A percentile compares a stretch with the other conserved stretches of the same genome.
phyloP scores from a whole-genome alignment of 2,888 invertebrate genomes.

The Ctena decussata region DNA sequence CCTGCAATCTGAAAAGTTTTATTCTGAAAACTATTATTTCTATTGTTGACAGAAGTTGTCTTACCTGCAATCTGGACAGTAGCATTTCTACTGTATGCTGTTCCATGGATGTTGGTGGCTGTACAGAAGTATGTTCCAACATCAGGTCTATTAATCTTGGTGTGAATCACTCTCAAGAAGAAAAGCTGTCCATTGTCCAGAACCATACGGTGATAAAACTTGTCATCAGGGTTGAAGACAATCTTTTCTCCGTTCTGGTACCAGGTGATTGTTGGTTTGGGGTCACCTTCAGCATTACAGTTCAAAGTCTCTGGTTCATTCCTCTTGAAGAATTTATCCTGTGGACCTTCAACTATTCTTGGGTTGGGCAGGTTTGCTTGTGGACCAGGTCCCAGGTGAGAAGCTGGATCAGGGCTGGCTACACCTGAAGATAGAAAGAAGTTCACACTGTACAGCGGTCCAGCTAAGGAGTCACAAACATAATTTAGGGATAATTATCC shows the following conservation, averaged over 20 bases:
- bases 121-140: conserved; percentile 98
- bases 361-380: conserved; percentile 89
- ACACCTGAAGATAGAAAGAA: conserved; percentile 39
- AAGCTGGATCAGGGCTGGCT: conserved; percentile 52
- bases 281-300: conserved; percentile 98
- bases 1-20: no score
- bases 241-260: conserved; percentile 94
- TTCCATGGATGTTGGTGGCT: conserved; percentile 94
- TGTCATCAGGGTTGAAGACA: conserved; percentile 89
- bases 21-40: no score
- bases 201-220: conserved; percentile 94
- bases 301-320: conserved; percentile 99
- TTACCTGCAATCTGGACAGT: conserved; percentile 95
- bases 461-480: no score
- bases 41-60: no score
- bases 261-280: conserved; percentile 94
- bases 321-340: conserved; percentile 97
- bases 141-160: conserved; percentile 93
- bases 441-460: no score
- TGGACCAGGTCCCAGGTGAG: conserved; percentile 43
- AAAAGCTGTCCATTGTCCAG: conserved; percentile 96
- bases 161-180: conserved; percentile 97
- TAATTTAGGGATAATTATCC: no score
- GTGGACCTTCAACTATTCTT: conserved; percentile 98
- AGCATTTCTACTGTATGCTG: conserved; percentile 94